These are phyloP conservation scores for Scomberomorus guttatus DNA, from an alignment of 2,797 vertebrate species.

Conservation along the genomic window DNA sequence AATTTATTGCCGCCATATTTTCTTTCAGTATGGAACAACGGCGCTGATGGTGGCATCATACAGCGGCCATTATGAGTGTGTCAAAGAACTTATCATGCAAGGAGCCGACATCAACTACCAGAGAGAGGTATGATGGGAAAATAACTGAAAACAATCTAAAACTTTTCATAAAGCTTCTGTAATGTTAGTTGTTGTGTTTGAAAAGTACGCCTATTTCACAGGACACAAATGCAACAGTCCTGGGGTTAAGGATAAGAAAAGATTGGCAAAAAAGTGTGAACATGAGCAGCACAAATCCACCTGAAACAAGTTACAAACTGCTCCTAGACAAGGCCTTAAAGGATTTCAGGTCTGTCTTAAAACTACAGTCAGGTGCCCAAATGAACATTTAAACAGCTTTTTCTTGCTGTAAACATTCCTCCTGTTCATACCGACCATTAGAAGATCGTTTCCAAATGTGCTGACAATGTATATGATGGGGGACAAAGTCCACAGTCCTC, in stretches of 20 bases:
- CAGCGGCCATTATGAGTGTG: slow-evolving; percentile 91
- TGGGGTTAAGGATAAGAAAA: neutral
- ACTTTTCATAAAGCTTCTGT: neutral
- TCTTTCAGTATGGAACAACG: slow-evolving; percentile 91
- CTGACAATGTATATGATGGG: no score
- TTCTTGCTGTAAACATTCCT: no score
- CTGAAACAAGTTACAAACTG: neutral
- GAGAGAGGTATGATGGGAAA: slow-evolving; percentile 89
- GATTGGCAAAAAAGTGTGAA: neutral
- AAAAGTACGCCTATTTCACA: no score
- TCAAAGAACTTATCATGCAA: slow-evolving; percentile 93
- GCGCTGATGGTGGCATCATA: slow-evolving; percentile 97
- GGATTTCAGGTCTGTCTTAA: no score
- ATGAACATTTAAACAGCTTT: no score
- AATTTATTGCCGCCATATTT: slow-evolving; percentile 28
- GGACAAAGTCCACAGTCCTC: no score
- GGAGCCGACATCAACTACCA: slow-evolving; percentile 98
- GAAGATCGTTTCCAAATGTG: no score
- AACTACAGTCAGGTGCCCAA: no score
- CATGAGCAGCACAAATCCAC: neutral
- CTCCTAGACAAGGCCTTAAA: neutral
- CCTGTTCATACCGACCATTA: no score
- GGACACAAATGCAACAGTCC: no score
- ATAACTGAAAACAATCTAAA: no score
- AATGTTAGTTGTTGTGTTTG: neutral